Conservation (phyloP, 2,113 vertebrate genomes). For the Phaethon lepturus region DNA sequence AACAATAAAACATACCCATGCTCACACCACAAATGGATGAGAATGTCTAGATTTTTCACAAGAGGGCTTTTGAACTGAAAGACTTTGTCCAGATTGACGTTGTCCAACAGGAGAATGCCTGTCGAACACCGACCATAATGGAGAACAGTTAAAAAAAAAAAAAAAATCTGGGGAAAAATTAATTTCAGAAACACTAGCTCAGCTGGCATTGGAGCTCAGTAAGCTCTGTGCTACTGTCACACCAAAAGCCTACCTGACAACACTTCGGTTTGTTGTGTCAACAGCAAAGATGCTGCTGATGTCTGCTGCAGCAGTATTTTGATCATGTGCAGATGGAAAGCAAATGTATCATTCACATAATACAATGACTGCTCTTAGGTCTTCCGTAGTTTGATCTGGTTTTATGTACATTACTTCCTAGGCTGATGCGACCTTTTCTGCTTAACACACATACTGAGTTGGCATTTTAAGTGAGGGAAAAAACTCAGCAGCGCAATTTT, state of each 20-base stretch:
- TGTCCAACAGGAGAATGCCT: not conserved
- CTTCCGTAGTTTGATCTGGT: not conserved
- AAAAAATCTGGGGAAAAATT: accelerated
- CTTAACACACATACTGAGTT: not conserved
- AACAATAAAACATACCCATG: not conserved
- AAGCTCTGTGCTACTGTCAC: not conserved
- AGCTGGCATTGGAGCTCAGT: not conserved
- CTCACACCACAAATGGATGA: not conserved
- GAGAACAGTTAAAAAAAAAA: not conserved
- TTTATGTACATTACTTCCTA: not conserved
- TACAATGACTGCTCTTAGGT: not conserved
- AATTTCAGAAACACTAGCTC: conserved; percentile 12
- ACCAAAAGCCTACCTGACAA: not conserved
- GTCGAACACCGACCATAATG: not conserved
- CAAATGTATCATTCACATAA: not conserved
- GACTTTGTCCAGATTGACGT: not conserved
- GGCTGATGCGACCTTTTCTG: not conserved
- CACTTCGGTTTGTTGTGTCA: not conserved
- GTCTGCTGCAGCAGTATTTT: not conserved
- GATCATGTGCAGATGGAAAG: not conserved
- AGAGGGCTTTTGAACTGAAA: not conserved
- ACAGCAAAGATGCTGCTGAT: not conserved
- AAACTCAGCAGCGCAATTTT: not conserved
- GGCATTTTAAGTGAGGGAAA: conserved; percentile 5
- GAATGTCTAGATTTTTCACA: not conserved